Conservation (phyloP, 2,888 invertebrate species). For the Tachina fera region DNA sequence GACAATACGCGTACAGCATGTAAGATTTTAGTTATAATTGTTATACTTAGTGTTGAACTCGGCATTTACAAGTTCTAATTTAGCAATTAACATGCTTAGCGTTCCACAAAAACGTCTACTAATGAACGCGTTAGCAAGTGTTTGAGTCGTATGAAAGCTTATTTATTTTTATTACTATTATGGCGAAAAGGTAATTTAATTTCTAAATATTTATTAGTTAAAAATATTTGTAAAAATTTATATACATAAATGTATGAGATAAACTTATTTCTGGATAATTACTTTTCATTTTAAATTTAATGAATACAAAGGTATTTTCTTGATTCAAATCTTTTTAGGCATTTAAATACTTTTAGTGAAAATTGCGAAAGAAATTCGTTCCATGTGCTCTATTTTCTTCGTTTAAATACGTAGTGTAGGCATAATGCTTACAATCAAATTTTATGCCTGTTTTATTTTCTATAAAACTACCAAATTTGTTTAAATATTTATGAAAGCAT, state of each 20-base stretch:
- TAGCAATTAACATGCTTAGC: constrained; percentile 63
- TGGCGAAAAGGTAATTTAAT: not conserved
- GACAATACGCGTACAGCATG: constrained; percentile 19
- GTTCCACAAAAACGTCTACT: constrained; percentile 23
- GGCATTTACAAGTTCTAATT: constrained; percentile 65
- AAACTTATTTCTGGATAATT: not conserved
- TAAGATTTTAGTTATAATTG: constrained; percentile 32
- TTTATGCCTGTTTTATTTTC: no score
- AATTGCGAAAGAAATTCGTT: no score
- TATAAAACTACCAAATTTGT: no score
- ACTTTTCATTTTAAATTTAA: no score
- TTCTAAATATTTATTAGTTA: not conserved
- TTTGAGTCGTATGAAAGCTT: not conserved
- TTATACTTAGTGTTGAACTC: constrained; percentile 61
- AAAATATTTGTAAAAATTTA: not conserved
- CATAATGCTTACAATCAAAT: no score
- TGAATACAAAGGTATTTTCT: no score
- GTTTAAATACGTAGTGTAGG: no score
- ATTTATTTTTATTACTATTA: not conserved
- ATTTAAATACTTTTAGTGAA: no score
- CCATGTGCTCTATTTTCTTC: no score
- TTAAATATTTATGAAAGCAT: no score
- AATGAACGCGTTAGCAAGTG: not conserved
- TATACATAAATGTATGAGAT: no score
- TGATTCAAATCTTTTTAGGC: no score